Evolutionary conservation across 2,113 vertebrate genomes (phyloP), one percentile per base, ranked within the genome.

Genomic region (Hymenochirus boettgeri): DNA sequence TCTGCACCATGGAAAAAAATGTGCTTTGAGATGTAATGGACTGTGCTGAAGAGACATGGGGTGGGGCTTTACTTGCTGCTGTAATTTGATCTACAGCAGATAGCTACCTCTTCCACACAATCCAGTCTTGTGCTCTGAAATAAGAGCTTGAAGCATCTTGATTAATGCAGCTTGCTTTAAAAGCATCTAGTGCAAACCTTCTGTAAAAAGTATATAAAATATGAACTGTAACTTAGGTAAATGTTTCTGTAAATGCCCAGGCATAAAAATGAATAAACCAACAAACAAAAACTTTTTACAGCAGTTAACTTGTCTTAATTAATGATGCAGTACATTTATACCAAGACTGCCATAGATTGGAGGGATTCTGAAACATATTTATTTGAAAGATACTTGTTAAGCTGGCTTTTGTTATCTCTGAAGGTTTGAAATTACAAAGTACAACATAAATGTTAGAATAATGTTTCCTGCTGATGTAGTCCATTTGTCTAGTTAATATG

Each of bases 1-100:
- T 88, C 85, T 87, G 90, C 85, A 88, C 89, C 81, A 83, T 85
- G 86, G 85, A 86, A 90, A 42, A 65, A 86, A 89, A 88, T 84
- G 86, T 90, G 90, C 90, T 92, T 89, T 87, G 79, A 89, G 85
- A 86, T 85, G 86, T 89, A 85, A 85, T 88, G 88, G 90, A 89
- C 83, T 93, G 88, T 88, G 88, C 76, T 79, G 87, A 87, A 87
- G 81, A 88, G 85, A 87, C 86, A 81, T 87, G 85, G 92, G 92
- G 92, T 90, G 91, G 88, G 90, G 92, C 88, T 85, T 82, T 86
- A 53, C 75, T 86, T 87, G 73, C 84, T 85, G 86, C 86, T 92
- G 93, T 92, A 96, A 97, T 92, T 87, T 86, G 91, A 97, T 90
- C 90, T 88, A 79, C 75, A 82, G 92, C 90, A 92, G 90, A 92